Base-by-base conservation (phyloP, 2,113 vertebrate genomes). In the Puffinus mauretanicus region DNA sequence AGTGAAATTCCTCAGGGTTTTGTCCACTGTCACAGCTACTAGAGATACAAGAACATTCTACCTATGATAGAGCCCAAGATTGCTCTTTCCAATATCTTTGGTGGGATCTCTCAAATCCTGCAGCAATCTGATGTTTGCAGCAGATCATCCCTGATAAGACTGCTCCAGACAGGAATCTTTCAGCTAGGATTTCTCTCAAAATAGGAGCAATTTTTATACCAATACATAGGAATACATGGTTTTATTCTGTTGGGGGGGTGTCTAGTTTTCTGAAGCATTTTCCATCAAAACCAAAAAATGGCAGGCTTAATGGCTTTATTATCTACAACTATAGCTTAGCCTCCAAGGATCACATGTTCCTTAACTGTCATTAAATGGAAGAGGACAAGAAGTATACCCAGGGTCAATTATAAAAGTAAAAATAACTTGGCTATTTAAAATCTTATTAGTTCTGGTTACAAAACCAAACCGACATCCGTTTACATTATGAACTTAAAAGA, bases 331-430 rank as follows among this genome's bases (percentile, higher is more conserved):
- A 22, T 40, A 78, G 7, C 24, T 89, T 92, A 26, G 24, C 82
- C 34, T 93, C 80, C 42, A 80, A 93, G 44, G 44, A 47, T 88
- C 75, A 57, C 49, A 44, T 60, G n/a, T 61, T 88, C 21, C 38
- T 79, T 62, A 61, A 66, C 11, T 65, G 65, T 54, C 44, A 70
- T 22, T 83, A 55, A 94, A 64, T 51, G 30, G n/a, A 83, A 93
- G 47, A 92, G 42, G 47, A 90, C 30, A 51, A 90, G 78, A 94
- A 88, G 40, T 51, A 76, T n/a, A 86, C 3, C 7, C 36, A 52
- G 81, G 51, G 82, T 81, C 58, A 88, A 92, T 75, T 88, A 93
- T 60, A 70, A 66, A 88, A 84, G n/a, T 64, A 96, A 95, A 97
- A 96, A 88, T 88, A 94, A 8, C 65, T 82, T 67, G 21, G 22